phyloP scores from a whole-genome alignment of 2,797 vertebrate genomes.

The Crenuchus spilurus region DNA sequence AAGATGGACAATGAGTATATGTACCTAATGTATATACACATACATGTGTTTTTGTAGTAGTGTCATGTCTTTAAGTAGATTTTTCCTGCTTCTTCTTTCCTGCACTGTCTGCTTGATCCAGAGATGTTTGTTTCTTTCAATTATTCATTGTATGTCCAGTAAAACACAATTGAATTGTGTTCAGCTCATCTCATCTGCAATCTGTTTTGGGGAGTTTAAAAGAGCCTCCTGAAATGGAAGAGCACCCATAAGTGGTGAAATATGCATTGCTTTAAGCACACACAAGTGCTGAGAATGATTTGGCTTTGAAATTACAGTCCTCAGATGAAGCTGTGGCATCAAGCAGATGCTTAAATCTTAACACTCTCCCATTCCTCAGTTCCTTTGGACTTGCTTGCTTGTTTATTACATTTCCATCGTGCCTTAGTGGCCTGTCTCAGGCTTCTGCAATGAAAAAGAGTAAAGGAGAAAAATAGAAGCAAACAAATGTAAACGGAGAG shows the following conservation, averaged over 20 bases:
- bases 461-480: background rate
- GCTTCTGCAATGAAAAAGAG: background rate
- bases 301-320: conserved; percentile 27
- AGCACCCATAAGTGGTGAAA: conserved; percentile 6
- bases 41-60: background rate
- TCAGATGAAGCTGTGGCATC: conserved; percentile 9
- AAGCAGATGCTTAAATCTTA: background rate
- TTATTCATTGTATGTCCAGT: conserved; percentile 53
- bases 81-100: background rate
- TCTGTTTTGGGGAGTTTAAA: conserved; percentile 44
- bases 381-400: conserved; percentile 7
- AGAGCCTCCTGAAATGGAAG: conserved; percentile 4
- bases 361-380: background rate
- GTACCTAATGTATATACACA: too few relatives aligned
- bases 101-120: conserved; percentile 49
- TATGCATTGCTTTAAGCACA: background rate
- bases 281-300: conserved; percentile 30
- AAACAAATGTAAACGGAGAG: background rate
- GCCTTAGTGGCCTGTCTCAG: background rate
- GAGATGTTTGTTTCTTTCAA: conserved; percentile 55
- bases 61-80: background rate
- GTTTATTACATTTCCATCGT: background rate
- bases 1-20: too few relatives aligned
- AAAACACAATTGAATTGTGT: background rate
- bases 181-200: conserved; percentile 32